Evolutionary conservation across 2,797 vertebrate species (phyloP).

Genomic region (Lacerta agilis): DNA sequence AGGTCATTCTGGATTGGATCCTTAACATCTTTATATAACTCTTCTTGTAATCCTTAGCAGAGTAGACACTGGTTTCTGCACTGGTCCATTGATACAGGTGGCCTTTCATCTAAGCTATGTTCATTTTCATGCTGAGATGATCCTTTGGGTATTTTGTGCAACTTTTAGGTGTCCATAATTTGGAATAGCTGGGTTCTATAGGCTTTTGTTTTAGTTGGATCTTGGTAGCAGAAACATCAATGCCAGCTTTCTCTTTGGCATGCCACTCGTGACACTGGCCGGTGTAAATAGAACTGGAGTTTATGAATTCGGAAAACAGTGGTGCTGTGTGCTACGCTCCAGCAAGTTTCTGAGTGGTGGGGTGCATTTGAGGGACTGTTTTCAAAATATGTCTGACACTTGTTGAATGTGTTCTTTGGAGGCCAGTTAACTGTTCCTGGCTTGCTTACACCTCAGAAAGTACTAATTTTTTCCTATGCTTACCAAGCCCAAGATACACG

Average conservation of each 20-base stretch:
- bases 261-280: background rate
- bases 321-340: background rate
- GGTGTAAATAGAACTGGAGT: constrained; percentile 8
- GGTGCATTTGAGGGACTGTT: background rate
- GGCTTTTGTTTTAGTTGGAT: constrained; percentile 25
- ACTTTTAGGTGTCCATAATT: background rate
- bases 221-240: background rate
- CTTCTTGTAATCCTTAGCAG: background rate
- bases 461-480: background rate
- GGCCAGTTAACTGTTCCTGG: background rate
- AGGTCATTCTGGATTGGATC: background rate
- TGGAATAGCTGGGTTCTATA: background rate
- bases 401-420: background rate
- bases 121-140: background rate
- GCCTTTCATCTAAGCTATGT: background rate
- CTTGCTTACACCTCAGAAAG: background rate
- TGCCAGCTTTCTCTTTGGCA: constrained; percentile 15
- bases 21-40: background rate
- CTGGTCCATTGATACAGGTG: background rate
- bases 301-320: constrained; percentile 23
- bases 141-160: background rate
- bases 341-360: background rate
- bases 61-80: background rate
- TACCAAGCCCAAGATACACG: background rate
- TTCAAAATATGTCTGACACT: background rate